A percentile compares a stretch with the other conserved stretches of the same genome.
These are phyloP conservation scores for Zaprionus nigranus DNA, from an alignment of 1,140 invertebrate genomes.

Conservation along the genomic window DNA sequence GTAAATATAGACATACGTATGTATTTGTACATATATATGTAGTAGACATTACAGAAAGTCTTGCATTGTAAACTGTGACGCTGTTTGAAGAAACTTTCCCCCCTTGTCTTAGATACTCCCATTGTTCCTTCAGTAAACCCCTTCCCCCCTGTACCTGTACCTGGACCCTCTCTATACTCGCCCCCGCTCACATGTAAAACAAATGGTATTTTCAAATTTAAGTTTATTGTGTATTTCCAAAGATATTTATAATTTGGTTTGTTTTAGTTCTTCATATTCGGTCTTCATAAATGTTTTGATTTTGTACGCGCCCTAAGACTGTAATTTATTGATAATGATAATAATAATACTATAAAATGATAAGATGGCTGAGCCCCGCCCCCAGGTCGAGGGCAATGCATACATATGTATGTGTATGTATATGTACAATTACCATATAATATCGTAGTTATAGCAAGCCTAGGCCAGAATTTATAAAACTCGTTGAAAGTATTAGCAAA, in stretches of 20 bases:
- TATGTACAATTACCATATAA: conserved; percentile 39
- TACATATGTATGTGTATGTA: conserved; percentile 40
- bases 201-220: conserved; percentile 60
- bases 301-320: conserved; percentile 70
- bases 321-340: conserved; percentile 75
- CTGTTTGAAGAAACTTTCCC: conserved; percentile 6
- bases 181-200: conserved; percentile 11
- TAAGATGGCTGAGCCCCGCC: conserved; percentile 2
- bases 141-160: background rate
- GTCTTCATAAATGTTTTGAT: conserved; percentile 42
- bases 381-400: conserved; percentile 9
- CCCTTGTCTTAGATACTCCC: conserved; percentile 16
- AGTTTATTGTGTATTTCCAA: conserved; percentile 80
- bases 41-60: conserved; percentile 1
- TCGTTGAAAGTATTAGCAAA: conserved; percentile 34
- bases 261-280: conserved; percentile 45
- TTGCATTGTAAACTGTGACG: conserved; percentile 26
- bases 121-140: too few species aligned
- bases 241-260: conserved; percentile 65
- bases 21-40: background rate
- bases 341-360: conserved; percentile 25
- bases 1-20: conserved; percentile 45
- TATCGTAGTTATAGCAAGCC: conserved; percentile 47
- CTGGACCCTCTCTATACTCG: background rate
- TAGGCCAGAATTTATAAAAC: conserved; percentile 49